These are phyloP conservation scores for Aproaerema taeniolella DNA, from an alignment of 2,888 invertebrate genomes.

Conservation along the genomic window DNA sequence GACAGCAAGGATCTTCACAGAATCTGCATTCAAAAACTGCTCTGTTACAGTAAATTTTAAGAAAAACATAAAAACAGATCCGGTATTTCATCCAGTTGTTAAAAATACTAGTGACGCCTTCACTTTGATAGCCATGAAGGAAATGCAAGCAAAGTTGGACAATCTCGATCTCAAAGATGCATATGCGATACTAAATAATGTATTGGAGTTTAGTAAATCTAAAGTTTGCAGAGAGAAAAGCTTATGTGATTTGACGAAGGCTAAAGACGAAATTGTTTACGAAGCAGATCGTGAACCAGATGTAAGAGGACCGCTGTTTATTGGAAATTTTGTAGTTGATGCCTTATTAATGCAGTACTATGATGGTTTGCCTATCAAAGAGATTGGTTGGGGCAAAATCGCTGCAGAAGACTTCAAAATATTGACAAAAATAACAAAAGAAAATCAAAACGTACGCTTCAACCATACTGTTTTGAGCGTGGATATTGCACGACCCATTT, in stretches of 20 bases:
- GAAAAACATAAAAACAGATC: constrained; percentile 34
- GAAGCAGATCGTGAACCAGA: constrained; percentile 42
- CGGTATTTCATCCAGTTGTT: constrained; percentile 42
- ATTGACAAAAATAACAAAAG: constrained; percentile 34
- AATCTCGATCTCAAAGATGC: constrained; percentile 30
- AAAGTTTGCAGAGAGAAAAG: constrained; percentile 34
- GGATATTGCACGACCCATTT: constrained; percentile 38
- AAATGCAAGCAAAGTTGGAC: constrained; percentile 40
- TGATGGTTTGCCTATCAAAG: constrained; percentile 38
- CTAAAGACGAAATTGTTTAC: constrained; percentile 30
- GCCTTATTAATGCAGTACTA: constrained; percentile 57
- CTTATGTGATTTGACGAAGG: constrained; percentile 39
- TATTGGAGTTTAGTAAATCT: constrained; percentile 44
- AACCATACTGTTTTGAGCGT: constrained; percentile 33
- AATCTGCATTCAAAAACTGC: constrained; percentile 45
- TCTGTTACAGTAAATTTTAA: constrained; percentile 35
- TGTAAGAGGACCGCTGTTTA: constrained; percentile 38
- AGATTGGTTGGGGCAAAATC: constrained; percentile 56
- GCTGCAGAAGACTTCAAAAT: constrained; percentile 37
- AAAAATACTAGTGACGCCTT: constrained; percentile 33
- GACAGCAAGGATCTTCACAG: constrained; percentile 44
- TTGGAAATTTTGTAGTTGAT: constrained; percentile 43
- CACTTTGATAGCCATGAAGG: constrained; percentile 27
- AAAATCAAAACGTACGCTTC: constrained; percentile 48
- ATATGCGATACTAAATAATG: constrained; percentile 36